phyloP scores from a whole-genome alignment of 2,113 vertebrate species.

The Hemibagrus wyckioides region DNA sequence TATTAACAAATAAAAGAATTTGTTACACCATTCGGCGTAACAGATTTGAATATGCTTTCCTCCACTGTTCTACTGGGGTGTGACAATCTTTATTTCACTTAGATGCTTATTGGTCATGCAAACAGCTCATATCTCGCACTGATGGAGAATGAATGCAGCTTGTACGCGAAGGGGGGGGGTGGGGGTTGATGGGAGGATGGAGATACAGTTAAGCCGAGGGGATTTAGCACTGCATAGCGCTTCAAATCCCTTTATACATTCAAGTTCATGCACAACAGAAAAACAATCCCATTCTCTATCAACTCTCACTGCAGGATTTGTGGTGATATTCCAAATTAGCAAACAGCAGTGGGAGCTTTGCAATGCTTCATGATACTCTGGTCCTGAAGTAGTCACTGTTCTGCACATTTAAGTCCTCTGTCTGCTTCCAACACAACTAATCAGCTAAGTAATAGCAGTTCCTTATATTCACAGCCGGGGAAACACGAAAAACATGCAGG shows the following conservation, averaged over 20 bases:
- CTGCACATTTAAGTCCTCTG: neutral
- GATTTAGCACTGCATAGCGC: slow-evolving; percentile 61
- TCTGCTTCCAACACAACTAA: neutral
- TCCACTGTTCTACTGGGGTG: neutral
- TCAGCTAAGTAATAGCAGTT: neutral
- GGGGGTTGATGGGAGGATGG: slow-evolving; percentile 46
- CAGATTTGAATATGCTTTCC: slow-evolving; percentile 1
- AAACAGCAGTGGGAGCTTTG: neutral
- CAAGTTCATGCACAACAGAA: slow-evolving; percentile 60
- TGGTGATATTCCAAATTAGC: neutral
- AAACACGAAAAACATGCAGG: neutral
- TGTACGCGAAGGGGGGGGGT: slow-evolving; percentile 49
- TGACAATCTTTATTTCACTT: slow-evolving; percentile 60
- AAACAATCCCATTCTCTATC: slow-evolving; percentile 46
- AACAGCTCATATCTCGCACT: slow-evolving; percentile 56
- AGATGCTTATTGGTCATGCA: slow-evolving; percentile 69
- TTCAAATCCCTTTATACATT: slow-evolving; percentile 64
- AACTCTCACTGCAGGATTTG: slow-evolving; percentile 4
- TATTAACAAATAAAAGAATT: neutral
- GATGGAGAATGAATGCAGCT: slow-evolving; percentile 57
- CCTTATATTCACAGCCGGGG: too few species aligned
- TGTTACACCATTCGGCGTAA: neutral
- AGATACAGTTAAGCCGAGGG: slow-evolving; percentile 35
- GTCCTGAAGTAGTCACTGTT: neutral
- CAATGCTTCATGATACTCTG: neutral